Evolutionary conservation across 2,888 invertebrate genomes (phyloP), one percentile per base, ranked within the genome.

Genomic region (Trissolcus brochymenae): DNA sequence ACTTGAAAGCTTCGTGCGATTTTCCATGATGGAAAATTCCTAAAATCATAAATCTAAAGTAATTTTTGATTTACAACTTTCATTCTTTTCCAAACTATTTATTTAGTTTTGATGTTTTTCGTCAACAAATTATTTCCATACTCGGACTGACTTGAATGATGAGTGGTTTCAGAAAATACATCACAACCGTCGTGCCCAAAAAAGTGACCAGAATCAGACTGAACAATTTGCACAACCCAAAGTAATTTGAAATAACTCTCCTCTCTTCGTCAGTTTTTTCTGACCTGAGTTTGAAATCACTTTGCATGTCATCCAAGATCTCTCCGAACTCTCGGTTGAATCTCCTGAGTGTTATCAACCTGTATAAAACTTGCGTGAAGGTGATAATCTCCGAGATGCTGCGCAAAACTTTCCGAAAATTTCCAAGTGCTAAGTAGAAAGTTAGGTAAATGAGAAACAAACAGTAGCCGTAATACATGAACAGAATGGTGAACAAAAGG

Each of bases 331-430:
- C 62, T 25, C 59, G 68, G 50, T 82, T 84, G 53, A 82, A 82
- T 14, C 70, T 72, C 13, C 79, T 78, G 0, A 85, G 64, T 78
- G 81, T 82, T 9, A 82, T 60, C 62, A 85, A 79, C 41, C 84
- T 79, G 11, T 83, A 75, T 17, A 84, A 73, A 51, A 85, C 81
- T 56, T 82, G 82, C 0, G 82, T 81, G 56, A 83, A 84, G 1
- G 81, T 82, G 75, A 82, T 82, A 53, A 82, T 82, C 49, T 84
- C 83, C 9, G 84, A 81, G 35, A 85, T 74, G 67, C 82, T 83
- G 59, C 80, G 79, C 1, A 85, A 76, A 0, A 84, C 55, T 21
- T 56, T 70, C 16, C 50, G 17, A 17, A 70, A 70, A 35, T 70
- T 70, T 0, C 70, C 70, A 9, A 70, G 50, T n/a, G 70, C 61